A percentile compares a stretch with the other conserved stretches of the same genome.
Evolutionary conservation across 2,797 vertebrate genomes (phyloP).

Genomic region (Gymnothorax reevesii): DNA sequence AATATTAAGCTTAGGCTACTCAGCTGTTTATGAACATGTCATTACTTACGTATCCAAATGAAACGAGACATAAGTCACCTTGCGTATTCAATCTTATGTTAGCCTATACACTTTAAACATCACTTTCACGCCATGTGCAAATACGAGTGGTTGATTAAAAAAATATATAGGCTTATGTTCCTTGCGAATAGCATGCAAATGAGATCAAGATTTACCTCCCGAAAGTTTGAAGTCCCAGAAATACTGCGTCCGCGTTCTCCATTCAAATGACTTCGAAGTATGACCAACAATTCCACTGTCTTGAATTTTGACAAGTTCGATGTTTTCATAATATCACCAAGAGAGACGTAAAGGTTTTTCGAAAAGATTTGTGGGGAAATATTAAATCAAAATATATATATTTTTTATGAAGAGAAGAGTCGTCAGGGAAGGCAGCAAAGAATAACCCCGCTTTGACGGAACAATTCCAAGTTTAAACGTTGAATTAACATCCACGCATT

Average conservation of each 20-base stretch:
- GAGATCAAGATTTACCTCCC: conserved; percentile 62
- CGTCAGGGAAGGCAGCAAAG: conserved; percentile 42
- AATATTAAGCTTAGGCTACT: not conserved
- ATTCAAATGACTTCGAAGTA: conserved; percentile 45
- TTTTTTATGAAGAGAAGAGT: conserved; percentile 16
- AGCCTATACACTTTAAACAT: not conserved
- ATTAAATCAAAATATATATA: conserved; percentile 6
- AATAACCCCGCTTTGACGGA: conserved; percentile 33
- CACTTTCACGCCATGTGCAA: not conserved
- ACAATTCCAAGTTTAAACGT: conserved; percentile 50
- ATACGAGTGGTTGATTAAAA: not conserved
- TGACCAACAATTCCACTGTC: conserved; percentile 58
- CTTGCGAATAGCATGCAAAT: not conserved
- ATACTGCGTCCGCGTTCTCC: conserved; percentile 43
- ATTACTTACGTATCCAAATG: not conserved
- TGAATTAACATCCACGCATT: conserved; percentile 44
- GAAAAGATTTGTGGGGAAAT: not conserved
- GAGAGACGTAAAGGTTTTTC: conserved; percentile 16
- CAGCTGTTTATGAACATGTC: not conserved
- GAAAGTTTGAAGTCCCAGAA: conserved; percentile 58
- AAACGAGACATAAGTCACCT: not conserved
- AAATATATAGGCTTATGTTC: not conserved
- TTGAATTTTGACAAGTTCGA: conserved; percentile 61
- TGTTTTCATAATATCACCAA: conserved; percentile 42
- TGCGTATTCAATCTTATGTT: not conserved